Conservation (phyloP, 2,888 invertebrate species). For the Apoda limacodes region DNA sequence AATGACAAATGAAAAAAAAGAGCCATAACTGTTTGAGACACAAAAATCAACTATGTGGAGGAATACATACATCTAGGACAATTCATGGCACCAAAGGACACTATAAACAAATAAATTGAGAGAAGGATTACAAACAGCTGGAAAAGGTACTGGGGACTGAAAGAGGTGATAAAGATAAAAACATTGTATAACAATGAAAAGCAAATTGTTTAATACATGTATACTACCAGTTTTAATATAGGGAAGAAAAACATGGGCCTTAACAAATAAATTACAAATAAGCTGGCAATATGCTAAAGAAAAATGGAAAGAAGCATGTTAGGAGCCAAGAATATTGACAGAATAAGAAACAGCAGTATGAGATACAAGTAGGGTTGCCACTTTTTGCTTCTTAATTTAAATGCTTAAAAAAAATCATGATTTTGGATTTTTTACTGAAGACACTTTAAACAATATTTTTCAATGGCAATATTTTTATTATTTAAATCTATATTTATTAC, state of each 20-base stretch:
- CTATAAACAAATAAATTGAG: conserved; percentile 15
- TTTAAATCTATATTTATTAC: no score
- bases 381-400: no score
- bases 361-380: no score
- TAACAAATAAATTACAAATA: conserved; percentile 7
- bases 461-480: no score
- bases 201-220: conserved; percentile 8
- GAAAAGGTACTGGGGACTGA: conserved; percentile 14
- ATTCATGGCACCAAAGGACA: conserved; percentile 11
- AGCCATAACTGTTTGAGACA: no score
- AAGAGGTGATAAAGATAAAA: conserved; percentile 14
- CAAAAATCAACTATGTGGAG: conserved; percentile 21
- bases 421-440: no score
- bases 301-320: conserved; percentile 5
- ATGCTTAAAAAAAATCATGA: no score
- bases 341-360: conserved; percentile 1
- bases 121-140: conserved; percentile 14
- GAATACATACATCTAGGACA: conserved; percentile 19
- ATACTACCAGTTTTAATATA: conserved; percentile 10
- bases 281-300: conserved; percentile 8
- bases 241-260: conserved; percentile 13
- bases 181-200: conserved; percentile 4
- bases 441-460: no score
- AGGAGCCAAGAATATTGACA: conserved; percentile 4
- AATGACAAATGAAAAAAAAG: no score